These are phyloP conservation scores for Pachycephus smyrnensis DNA, from an alignment of 2,888 invertebrate genomes.

Conservation along the genomic window DNA sequence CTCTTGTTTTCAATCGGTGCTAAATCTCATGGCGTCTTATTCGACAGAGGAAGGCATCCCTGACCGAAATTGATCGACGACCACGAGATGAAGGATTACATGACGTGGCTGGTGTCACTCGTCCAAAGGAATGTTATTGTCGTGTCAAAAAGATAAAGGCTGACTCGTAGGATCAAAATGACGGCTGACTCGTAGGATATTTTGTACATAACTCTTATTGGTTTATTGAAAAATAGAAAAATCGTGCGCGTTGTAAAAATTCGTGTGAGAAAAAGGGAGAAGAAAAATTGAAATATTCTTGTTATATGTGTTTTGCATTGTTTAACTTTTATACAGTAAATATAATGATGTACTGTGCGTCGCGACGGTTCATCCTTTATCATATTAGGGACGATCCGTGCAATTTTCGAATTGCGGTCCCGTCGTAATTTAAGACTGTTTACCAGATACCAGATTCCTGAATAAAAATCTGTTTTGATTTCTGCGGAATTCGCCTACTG, in stretches of 20 bases:
- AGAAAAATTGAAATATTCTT: too few relatives aligned
- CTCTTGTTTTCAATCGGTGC: not conserved
- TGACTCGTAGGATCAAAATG: too few relatives aligned
- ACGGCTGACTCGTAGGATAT: not conserved
- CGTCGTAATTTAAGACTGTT: constrained; percentile 47
- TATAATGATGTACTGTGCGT: not conserved
- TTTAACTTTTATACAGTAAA: not conserved
- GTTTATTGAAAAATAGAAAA: not conserved
- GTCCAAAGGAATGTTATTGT: not conserved
- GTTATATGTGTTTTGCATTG: not conserved
- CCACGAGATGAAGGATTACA: constrained; percentile 2
- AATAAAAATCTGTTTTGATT: constrained; percentile 51
- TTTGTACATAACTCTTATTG: not conserved
- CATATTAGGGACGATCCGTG: not conserved
- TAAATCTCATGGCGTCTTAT: not conserved
- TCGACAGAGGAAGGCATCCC: constrained; percentile 21
- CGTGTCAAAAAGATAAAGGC: not conserved
- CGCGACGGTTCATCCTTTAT: not conserved
- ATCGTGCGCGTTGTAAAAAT: not conserved
- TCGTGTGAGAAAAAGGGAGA: too few relatives aligned
- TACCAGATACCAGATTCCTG: constrained; percentile 46
- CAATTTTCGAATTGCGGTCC: constrained; percentile 9
- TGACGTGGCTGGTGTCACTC: not conserved
- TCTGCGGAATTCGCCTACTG: constrained; percentile 30
- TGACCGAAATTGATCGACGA: constrained; percentile 29